A percentile compares a stretch with the other conserved stretches of the same genome.
Conservation (phyloP, 2,797 vertebrate genomes). For the Tarsius wallacei region DNA sequence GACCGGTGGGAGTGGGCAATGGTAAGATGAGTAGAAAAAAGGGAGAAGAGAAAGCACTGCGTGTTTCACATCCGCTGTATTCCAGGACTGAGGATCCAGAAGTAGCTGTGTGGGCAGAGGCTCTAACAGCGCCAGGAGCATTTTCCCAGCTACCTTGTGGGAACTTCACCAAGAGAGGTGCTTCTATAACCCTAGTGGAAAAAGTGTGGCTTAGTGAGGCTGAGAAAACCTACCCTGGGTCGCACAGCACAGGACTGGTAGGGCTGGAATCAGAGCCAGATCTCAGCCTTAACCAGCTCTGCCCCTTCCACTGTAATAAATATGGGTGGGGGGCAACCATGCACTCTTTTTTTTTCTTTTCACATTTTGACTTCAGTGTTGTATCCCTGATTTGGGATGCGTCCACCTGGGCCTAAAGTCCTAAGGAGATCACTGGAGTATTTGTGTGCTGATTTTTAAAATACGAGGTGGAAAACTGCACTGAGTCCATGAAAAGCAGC, state of each 20-base stretch:
- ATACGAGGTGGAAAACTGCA: neutral
- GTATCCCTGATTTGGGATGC: conserved; percentile 8
- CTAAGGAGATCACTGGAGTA: neutral
- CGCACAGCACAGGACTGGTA: neutral
- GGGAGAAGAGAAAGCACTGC: neutral
- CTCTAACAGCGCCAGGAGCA: neutral
- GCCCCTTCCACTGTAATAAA: neutral
- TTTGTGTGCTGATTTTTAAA: conserved; percentile 57
- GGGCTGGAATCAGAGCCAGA: neutral
- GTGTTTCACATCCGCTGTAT: neutral
- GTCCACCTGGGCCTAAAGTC: conserved; percentile 52
- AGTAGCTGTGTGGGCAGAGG: neutral
- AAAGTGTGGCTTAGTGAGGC: neutral
- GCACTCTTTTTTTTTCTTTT: neutral
- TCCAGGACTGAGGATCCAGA: neutral
- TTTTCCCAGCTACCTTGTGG: neutral
- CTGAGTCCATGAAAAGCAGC: neutral
- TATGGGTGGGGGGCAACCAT: neutral
- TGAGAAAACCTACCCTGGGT: neutral
- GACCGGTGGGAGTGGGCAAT: no score
- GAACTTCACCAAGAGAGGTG: neutral
- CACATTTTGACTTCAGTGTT: neutral
- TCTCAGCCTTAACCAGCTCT: neutral
- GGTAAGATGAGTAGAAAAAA: neutral
- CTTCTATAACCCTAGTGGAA: no score